phyloP scores from a whole-genome alignment of 1,140 invertebrate genomes.

The Drosophila ananassae region DNA sequence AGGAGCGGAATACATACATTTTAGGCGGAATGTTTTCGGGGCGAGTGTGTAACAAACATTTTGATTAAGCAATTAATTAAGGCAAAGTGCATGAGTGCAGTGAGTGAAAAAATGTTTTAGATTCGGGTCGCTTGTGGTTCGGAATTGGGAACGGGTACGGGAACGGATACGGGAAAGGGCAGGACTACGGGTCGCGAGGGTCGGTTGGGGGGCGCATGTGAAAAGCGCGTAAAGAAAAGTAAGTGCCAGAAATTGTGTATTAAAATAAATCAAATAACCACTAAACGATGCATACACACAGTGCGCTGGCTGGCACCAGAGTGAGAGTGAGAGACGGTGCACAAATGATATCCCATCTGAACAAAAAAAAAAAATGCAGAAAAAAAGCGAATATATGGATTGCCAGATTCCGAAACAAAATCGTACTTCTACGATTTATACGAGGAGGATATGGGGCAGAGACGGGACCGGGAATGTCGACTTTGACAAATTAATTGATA shows the following conservation, averaged over 20 bases:
- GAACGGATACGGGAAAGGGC: slow-evolving; percentile 5
- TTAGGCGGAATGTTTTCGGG: slow-evolving; percentile 63
- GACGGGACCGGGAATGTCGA: slow-evolving; percentile 14
- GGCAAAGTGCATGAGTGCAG: slow-evolving; percentile 76
- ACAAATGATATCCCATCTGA: slow-evolving; percentile 62
- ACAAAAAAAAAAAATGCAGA: slow-evolving; percentile 49
- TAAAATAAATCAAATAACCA: slow-evolving; percentile 79
- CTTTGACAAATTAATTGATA: slow-evolving; percentile 69
- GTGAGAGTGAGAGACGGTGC: background rate
- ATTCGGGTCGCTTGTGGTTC: slow-evolving; percentile 36
- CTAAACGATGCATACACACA: slow-evolving; percentile 78
- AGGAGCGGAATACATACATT: slow-evolving; percentile 50
- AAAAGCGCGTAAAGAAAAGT: slow-evolving; percentile 80
- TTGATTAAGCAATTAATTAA: slow-evolving; percentile 80
- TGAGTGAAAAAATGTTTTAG: slow-evolving; percentile 76
- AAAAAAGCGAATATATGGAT: slow-evolving; percentile 11
- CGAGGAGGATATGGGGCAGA: background rate
- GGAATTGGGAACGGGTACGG: slow-evolving; percentile 16
- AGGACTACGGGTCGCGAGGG: slow-evolving; percentile 14
- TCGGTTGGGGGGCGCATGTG: slow-evolving; percentile 50
- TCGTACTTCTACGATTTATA: background rate
- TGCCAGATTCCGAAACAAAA: background rate
- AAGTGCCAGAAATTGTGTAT: slow-evolving; percentile 77
- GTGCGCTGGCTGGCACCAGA: slow-evolving; percentile 1
- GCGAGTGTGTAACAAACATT: slow-evolving; percentile 65